Percentiles rank a stretch among this genome's conserved stretches.
These are phyloP conservation scores for Dendrolimus pini DNA, from an alignment of 2,888 invertebrate species.

Conservation along the genomic window DNA sequence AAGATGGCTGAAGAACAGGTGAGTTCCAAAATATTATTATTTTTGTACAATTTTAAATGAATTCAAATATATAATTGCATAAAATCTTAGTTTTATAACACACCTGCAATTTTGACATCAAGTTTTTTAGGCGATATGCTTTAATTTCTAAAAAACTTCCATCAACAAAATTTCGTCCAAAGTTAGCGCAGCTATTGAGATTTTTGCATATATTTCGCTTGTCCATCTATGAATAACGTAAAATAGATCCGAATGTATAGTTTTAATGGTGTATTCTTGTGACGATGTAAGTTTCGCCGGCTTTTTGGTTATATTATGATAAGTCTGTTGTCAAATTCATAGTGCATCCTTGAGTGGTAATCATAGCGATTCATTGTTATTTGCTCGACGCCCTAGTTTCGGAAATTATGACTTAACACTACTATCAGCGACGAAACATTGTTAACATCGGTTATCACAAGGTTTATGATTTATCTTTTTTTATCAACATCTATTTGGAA, in stretches of 20 bases:
- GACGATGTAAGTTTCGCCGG: conserved; percentile 32
- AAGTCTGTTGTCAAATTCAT: conserved; percentile 34
- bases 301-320: conserved; percentile 55
- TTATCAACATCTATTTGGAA: too few species aligned
- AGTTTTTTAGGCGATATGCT: background rate
- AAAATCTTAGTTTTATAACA: conserved; percentile 6
- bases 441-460: too few species aligned
- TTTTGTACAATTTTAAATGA: conserved; percentile 51
- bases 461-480: too few species aligned
- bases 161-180: background rate
- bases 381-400: too few species aligned
- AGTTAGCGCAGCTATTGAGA: background rate
- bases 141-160: background rate
- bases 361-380: too few species aligned
- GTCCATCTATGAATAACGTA: too few species aligned
- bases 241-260: too few species aligned
- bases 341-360: conserved; percentile 38
- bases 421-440: too few species aligned
- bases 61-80: conserved; percentile 22
- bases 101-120: background rate
- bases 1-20: conserved; percentile 90
- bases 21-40: conserved; percentile 73
- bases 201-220: too few species aligned
- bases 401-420: too few species aligned
- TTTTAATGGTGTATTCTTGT: background rate